Evolutionary conservation across 2,113 vertebrate genomes (phyloP).

Genomic region (Sylvia atricapilla): DNA sequence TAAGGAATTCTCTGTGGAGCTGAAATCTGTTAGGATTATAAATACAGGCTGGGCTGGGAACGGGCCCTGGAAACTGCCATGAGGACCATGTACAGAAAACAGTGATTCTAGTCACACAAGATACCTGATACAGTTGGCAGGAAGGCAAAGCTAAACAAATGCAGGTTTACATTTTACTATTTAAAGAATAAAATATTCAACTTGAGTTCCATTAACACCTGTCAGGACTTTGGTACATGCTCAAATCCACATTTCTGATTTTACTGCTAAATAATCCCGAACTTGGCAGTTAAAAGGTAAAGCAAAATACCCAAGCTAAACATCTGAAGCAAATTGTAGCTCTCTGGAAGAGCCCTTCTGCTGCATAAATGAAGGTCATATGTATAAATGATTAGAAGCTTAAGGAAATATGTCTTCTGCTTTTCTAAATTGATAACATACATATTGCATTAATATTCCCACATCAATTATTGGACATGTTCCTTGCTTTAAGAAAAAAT

Average conservation of each 20-base stretch:
- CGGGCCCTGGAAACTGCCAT: conserved; percentile 54
- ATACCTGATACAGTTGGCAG: conserved; percentile 59
- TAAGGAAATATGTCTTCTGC: conserved; percentile 62
- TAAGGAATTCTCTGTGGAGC: conserved; percentile 9
- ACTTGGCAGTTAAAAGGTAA: conserved; percentile 55
- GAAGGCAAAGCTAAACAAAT: conserved; percentile 61
- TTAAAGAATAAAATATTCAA: conserved; percentile 66
- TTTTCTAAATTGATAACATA: conserved; percentile 62
- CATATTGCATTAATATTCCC: conserved; percentile 53
- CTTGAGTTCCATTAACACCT: conserved; percentile 67
- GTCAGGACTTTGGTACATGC: conserved; percentile 45
- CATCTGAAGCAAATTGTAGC: conserved; percentile 61
- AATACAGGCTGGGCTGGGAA: conserved; percentile 26
- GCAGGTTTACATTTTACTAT: conserved; percentile 63
- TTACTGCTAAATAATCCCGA: conserved; percentile 65
- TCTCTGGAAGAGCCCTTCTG: conserved; percentile 55
- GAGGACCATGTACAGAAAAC: conserved; percentile 52
- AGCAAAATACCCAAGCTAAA: conserved; percentile 55
- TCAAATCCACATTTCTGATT: conserved; percentile 65
- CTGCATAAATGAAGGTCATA: conserved; percentile 59
- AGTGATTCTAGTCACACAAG: conserved; percentile 61
- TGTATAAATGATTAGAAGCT: conserved; percentile 64
- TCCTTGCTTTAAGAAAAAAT: neutral
- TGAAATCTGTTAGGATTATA: conserved; percentile 44
- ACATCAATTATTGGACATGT: conserved; percentile 52